These are phyloP conservation scores for Calonectris borealis DNA, from an alignment of 2,113 vertebrate species.

Conservation along the genomic window DNA sequence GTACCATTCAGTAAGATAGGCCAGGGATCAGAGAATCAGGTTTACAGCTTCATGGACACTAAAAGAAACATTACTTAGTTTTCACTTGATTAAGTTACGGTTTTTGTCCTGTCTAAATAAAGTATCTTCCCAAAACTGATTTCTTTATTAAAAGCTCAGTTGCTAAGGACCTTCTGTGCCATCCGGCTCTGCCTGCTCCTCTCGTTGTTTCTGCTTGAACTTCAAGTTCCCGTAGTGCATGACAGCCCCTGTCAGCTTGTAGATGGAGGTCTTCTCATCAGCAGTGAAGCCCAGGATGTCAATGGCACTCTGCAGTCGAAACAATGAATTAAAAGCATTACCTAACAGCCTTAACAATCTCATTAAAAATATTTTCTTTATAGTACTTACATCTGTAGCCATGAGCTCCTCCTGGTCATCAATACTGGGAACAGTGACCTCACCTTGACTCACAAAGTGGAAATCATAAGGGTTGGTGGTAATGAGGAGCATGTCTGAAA, in stretches of 20 bases:
- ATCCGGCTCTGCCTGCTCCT: constrained; percentile 80
- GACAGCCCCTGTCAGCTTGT: constrained; percentile 75
- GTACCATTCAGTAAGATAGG: not conserved
- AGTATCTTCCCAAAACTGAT: not conserved
- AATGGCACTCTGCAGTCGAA: constrained; percentile 65
- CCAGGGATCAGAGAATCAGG: not conserved
- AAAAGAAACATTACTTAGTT: not conserved
- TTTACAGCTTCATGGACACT: not conserved
- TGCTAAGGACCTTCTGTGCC: constrained; percentile 78
- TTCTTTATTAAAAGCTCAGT: not conserved
- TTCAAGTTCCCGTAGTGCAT: constrained; percentile 84
- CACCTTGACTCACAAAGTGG: no score
- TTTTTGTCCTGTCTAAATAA: not conserved
- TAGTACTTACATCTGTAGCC: constrained; percentile 81
- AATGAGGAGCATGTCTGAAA: no score
- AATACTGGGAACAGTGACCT: not conserved
- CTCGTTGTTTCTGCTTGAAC: constrained; percentile 85
- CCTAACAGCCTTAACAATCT: no score
- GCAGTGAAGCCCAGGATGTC: constrained; percentile 73
- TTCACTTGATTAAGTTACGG: not conserved
- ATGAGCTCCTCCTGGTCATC: constrained; percentile 84
- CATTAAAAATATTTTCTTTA: not conserved
- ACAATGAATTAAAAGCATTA: not conserved
- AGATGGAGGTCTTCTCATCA: constrained; percentile 74
- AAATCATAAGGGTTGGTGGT: no score